Evolutionary conservation across 2,888 invertebrate species (phyloP).

Genomic region (Alviniconcha strummeri): DNA sequence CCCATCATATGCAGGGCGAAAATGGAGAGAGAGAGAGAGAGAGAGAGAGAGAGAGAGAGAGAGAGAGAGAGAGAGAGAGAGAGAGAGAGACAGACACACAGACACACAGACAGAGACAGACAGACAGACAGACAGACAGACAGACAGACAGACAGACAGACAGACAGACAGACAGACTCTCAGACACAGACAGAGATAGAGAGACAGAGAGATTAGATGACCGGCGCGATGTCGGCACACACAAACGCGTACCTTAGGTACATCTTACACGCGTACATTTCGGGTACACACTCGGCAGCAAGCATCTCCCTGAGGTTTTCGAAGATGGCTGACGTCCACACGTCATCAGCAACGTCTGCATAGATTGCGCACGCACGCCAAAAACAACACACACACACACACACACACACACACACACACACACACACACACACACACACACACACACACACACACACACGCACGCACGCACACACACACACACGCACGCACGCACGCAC

Average conservation of each 20-base stretch:
- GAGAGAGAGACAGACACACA: constrained; percentile 3
- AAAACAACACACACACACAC: neutral
- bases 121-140: neutral
- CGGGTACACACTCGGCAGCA: too few relatives aligned
- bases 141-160: neutral
- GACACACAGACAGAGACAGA: neutral
- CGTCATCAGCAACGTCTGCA: too few relatives aligned
- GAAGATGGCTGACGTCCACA: too few relatives aligned
- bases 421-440: too few relatives aligned
- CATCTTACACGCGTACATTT: neutral
- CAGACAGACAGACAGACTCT: constrained; percentile 4
- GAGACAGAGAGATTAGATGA: neutral
- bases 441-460: too few relatives aligned
- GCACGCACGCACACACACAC: too few relatives aligned
- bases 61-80: constrained; percentile 4
- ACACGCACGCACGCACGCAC: too few relatives aligned
- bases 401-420: too few relatives aligned
- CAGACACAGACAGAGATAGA: neutral
- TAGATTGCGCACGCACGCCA: neutral
- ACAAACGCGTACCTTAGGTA: neutral
- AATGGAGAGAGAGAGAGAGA: neutral
- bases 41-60: neutral
- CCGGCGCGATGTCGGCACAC: neutral
- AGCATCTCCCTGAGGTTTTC: too few relatives aligned
- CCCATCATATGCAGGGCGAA: neutral